Base-by-base conservation (phyloP, 2,113 vertebrate species). In the Lucifuga dentata region DNA sequence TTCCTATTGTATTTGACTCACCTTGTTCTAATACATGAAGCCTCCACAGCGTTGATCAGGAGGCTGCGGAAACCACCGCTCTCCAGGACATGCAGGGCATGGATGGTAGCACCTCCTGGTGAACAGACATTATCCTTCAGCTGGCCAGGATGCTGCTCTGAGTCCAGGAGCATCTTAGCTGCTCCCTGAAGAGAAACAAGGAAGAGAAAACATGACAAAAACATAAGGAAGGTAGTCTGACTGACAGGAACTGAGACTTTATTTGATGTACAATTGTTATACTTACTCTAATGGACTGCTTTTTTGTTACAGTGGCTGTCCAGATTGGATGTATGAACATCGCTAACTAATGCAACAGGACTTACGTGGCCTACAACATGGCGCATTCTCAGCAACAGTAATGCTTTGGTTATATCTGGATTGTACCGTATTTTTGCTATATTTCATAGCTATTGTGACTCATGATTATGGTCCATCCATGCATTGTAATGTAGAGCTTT, bases 101-200 rank as follows among this genome's bases (percentile, higher is more conserved):
- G 95, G 86, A 99, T 99, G 67, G 97, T 99, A 75, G 98, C 98
- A 9, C 98, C 98, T 2, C 97, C 98, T 0, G 97, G 97, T 0
- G 98, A 99, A 81, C 97, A 99, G 33, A 99, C 98, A 0, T 99
- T 96, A 78, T 99, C 98, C 86, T 99, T 99, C 86, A 99, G 92
- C 86, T 99, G 96, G 8, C 97, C 94, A 0, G 98, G 98, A 48
- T 99, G 98, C 84, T 98, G 94, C 78, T 99, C 97, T 0, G 97
- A 99, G 21, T 97, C 96, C 21, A 99, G 69, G 36, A 99, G 89
- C 98, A 99, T 99, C 84, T 96, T 98, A 41, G 98, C 97, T 52
- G 98, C 97, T 2, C 98, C 98, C 98, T 99, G 74, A 49, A 15
- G 15, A 49, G 8, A 11, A 59, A 58, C 10, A 7, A 16, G 1